Evolutionary conservation across 2,888 invertebrate species (phyloP).

Genomic region (Leuctra nigra): DNA sequence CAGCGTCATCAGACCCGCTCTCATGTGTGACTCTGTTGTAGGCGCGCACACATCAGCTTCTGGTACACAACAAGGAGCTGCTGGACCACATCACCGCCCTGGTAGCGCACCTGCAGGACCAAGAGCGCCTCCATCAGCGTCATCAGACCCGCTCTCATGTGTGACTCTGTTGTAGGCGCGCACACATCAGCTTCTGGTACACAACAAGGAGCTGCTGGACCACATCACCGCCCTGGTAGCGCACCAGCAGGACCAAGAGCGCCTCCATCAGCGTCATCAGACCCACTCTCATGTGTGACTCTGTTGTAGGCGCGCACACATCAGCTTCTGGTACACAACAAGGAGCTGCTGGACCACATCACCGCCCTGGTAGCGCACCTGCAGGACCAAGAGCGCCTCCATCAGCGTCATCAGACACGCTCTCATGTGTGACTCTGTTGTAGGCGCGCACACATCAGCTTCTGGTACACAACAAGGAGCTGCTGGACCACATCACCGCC

Average conservation of each 20-base stretch:
- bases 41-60: slow-evolving; percentile 86
- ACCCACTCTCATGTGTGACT: background rate
- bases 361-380: slow-evolving; percentile 82
- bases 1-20: slow-evolving; percentile 28
- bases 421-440: slow-evolving; percentile 34
- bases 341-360: slow-evolving; percentile 91
- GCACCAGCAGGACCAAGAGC: slow-evolving; percentile 82
- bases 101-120: slow-evolving; percentile 80
- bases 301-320: slow-evolving; percentile 73
- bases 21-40: too few relatives aligned
- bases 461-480: slow-evolving; percentile 88
- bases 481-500: slow-evolving; percentile 89
- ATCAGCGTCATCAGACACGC: slow-evolving; percentile 27
- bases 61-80: slow-evolving; percentile 91
- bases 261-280: slow-evolving; percentile 34
- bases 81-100: slow-evolving; percentile 90
- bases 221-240: slow-evolving; percentile 88
- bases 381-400: slow-evolving; percentile 69
- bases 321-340: slow-evolving; percentile 89
- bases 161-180: slow-evolving; percentile 65
- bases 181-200: slow-evolving; percentile 88
- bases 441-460: slow-evolving; percentile 89
- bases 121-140: slow-evolving; percentile 51
- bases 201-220: slow-evolving; percentile 91
- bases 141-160: too few relatives aligned